A percentile compares a stretch with the other conserved stretches of the same genome.
Conservation (phyloP, 2,888 invertebrate genomes). For the Leptopterna dolabrata region DNA sequence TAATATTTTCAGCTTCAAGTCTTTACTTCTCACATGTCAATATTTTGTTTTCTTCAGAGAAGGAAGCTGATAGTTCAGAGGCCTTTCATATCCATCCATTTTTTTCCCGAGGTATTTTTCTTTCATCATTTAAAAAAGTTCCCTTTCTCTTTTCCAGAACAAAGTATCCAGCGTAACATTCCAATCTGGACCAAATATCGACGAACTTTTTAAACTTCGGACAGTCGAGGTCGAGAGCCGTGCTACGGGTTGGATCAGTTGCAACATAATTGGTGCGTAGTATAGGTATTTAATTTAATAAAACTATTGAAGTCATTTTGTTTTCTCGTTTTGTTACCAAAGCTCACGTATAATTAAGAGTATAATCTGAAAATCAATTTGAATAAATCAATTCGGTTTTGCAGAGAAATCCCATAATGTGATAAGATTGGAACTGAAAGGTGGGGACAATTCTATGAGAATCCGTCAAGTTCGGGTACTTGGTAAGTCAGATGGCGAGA, state of each 20-base stretch:
- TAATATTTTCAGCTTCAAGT: too few species aligned
- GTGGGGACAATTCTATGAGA: conserved; percentile 89
- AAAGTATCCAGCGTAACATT: conserved; percentile 90
- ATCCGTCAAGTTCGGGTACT: conserved; percentile 84
- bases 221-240: conserved; percentile 88
- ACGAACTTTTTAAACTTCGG: conserved; percentile 83
- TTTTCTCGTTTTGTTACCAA: background rate
- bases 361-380: too few species aligned
- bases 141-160: conserved; percentile 74
- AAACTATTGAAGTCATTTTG: background rate
- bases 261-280: conserved; percentile 77
- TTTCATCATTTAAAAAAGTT: too few species aligned
- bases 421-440: conserved; percentile 87
- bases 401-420: conserved; percentile 70
- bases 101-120: too few species aligned
- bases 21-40: too few species aligned
- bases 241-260: conserved; percentile 91
- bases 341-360: too few species aligned
- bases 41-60: too few species aligned
- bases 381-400: background rate
- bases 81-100: too few species aligned
- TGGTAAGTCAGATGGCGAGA: conserved; percentile 74
- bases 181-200: conserved; percentile 82
- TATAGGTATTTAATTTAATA: background rate
- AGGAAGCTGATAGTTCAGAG: too few species aligned